A percentile compares a stretch with the other conserved stretches of the same genome.
These are phyloP conservation scores for Merops nubicus DNA, from an alignment of 2,113 vertebrate species.

Conservation along the genomic window DNA sequence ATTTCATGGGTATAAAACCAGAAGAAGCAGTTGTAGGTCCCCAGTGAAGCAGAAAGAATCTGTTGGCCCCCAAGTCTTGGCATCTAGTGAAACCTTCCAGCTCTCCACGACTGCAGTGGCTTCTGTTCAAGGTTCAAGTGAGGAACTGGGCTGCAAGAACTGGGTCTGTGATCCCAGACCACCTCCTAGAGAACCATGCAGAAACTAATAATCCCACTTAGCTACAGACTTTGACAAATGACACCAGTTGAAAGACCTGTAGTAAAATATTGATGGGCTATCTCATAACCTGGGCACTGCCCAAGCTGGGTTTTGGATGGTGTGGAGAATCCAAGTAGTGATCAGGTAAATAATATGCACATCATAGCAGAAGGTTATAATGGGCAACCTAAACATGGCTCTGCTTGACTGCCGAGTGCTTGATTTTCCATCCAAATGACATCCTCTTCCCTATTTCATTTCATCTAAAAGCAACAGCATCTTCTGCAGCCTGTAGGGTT, in stretches of 20 bases:
- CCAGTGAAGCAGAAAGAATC: not conserved
- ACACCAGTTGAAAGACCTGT: not conserved
- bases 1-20: not conserved
- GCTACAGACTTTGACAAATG: not conserved
- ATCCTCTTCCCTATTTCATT: accelerated
- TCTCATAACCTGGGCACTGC: not conserved
- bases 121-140: not conserved
- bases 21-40: not conserved
- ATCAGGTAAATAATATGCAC: not conserved
- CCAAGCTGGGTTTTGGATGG: not conserved
- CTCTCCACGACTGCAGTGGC: not conserved
- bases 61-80: no score
- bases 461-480: not conserved
- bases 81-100: not conserved
- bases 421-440: not conserved
- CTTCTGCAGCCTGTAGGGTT: not conserved
- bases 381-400: not conserved
- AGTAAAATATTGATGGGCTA: not conserved
- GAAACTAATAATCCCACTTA: not conserved
- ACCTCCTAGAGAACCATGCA: not conserved
- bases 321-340: not conserved
- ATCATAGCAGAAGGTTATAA: not conserved
- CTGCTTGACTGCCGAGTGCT: not conserved
- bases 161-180: not conserved
- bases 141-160: not conserved